A percentile compares a stretch with the other conserved stretches of the same genome.
Evolutionary conservation across 1,140 invertebrate species (phyloP).

Genomic region (Aphaenogaster rudis): DNA sequence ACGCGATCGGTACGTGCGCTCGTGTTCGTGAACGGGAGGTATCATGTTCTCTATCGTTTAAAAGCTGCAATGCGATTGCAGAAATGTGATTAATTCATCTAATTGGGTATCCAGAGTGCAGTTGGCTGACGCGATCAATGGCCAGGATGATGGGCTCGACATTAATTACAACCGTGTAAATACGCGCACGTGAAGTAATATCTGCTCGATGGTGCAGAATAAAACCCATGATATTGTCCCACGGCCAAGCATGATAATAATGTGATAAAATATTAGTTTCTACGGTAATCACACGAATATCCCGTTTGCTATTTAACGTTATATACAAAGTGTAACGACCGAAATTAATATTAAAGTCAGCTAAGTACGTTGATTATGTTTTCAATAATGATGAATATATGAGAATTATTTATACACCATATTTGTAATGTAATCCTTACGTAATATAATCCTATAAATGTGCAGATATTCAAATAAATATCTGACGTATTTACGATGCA

Average conservation of each 20-base stretch:
- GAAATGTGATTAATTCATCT: conserved; percentile 56
- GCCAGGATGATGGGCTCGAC: conserved; percentile 29
- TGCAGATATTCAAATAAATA: neutral
- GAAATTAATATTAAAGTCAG: conserved; percentile 8
- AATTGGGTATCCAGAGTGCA: conserved; percentile 39
- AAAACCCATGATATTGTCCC: conserved; percentile 43
- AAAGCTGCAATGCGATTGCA: conserved; percentile 5
- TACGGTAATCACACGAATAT: neutral
- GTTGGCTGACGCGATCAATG: conserved; percentile 33
- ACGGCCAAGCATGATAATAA: conserved; percentile 4
- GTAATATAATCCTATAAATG: neutral
- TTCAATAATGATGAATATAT: neutral
- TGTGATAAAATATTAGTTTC: conserved; percentile 34
- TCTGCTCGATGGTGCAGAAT: conserved; percentile 30
- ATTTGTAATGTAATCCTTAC: neutral
- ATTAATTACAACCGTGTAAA: conserved; percentile 60
- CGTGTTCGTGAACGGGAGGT: neutral
- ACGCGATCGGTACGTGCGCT: neutral
- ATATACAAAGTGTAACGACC: neutral
- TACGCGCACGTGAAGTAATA: conserved; percentile 27
- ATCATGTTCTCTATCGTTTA: neutral
- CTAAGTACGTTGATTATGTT: neutral
- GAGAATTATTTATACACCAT: neutral
- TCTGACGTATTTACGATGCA: neutral
- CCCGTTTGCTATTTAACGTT: neutral